Conservation (phyloP, 2,888 invertebrate species). For the Mactromeris polynyma region DNA sequence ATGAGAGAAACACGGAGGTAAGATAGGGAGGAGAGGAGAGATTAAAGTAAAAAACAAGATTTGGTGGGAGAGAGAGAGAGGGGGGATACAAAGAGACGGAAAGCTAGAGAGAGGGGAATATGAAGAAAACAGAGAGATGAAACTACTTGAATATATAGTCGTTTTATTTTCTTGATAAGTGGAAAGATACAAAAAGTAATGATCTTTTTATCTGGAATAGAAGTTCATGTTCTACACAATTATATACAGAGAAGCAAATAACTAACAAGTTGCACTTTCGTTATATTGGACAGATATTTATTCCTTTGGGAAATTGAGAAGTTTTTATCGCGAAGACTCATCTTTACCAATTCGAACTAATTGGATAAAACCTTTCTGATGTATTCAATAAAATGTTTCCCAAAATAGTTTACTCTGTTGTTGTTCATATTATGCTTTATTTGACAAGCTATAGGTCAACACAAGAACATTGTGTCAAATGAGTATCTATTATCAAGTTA, state of each 20-base stretch:
- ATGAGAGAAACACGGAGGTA: no score
- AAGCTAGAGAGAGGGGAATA: no score
- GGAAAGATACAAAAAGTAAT: no score
- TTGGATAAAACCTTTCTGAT: slow-evolving; percentile 2
- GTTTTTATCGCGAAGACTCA: background rate
- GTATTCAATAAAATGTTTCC: background rate
- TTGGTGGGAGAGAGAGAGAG: no score
- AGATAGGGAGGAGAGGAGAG: no score
- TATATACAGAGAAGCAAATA: background rate
- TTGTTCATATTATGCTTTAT: background rate
- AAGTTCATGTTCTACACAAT: background rate
- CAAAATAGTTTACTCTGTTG: background rate
- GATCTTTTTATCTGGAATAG: no score
- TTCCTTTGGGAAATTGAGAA: background rate
- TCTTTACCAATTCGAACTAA: background rate
- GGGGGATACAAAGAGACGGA: no score
- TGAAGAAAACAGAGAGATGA: no score
- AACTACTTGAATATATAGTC: no score
- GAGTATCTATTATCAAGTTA: background rate
- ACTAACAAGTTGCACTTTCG: background rate
- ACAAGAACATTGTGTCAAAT: background rate
- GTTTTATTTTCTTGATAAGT: no score
- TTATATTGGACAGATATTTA: background rate
- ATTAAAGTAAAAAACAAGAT: no score
- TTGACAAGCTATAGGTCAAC: background rate